These are phyloP conservation scores for Sycophaga agraensis DNA, from an alignment of 1,140 invertebrate genomes.

Conservation along the genomic window DNA sequence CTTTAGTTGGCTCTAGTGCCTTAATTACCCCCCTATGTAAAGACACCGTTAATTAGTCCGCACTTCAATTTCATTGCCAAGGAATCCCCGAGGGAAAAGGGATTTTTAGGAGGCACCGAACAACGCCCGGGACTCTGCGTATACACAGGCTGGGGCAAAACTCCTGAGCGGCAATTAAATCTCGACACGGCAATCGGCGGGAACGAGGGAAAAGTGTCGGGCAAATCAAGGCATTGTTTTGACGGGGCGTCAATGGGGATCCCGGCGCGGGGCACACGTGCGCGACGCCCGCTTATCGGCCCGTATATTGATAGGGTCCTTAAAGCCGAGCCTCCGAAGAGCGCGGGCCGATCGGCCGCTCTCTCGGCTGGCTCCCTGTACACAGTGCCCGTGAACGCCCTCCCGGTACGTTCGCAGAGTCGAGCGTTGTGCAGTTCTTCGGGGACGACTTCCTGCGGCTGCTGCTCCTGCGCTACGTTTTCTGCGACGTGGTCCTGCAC, in stretches of 20 bases:
- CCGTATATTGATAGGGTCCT: slow-evolving; percentile 14
- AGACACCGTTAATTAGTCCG: too few relatives aligned
- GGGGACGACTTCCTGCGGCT: slow-evolving; percentile 92
- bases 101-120: too few relatives aligned
- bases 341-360: slow-evolving; percentile 19
- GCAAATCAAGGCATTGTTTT: slow-evolving; percentile 28
- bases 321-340: slow-evolving; percentile 19
- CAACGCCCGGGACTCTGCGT: too few relatives aligned
- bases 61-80: too few relatives aligned
- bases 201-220: not conserved
- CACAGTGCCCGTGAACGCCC: slow-evolving; percentile 9
- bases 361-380: too few relatives aligned
- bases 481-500: slow-evolving; percentile 86
- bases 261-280: not conserved
- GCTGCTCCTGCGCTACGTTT: slow-evolving; percentile 85
- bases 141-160: too few relatives aligned
- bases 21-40: too few relatives aligned
- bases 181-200: not conserved
- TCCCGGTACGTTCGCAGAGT: too few relatives aligned
- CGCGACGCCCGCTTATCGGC: not conserved
- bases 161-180: too few relatives aligned
- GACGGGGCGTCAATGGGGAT: slow-evolving; percentile 8
- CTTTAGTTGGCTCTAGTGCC: too few relatives aligned
- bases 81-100: too few relatives aligned
- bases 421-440: slow-evolving; percentile 84